Conservation (phyloP, 2,888 invertebrate genomes). For the Chesias legatella region DNA sequence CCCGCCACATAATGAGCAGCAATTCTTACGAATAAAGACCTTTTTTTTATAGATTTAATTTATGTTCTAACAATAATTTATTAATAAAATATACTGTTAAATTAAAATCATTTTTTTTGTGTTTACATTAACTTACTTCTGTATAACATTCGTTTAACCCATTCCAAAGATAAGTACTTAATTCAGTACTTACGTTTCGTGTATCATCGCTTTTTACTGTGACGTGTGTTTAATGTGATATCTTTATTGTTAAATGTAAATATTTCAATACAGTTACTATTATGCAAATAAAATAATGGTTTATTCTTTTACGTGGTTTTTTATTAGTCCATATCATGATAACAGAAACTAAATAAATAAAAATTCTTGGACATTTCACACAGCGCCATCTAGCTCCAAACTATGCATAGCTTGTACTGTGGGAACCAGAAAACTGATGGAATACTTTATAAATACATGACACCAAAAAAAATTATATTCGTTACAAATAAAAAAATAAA, state of each 20-base stretch:
- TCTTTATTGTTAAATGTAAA: conserved; percentile 69
- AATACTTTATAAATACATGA: too few relatives aligned
- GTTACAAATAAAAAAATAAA: too few relatives aligned
- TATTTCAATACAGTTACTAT: conserved; percentile 67
- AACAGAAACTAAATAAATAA: background rate
- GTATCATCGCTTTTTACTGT: conserved; percentile 55
- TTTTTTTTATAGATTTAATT: conserved; percentile 22
- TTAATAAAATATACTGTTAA: conserved; percentile 13
- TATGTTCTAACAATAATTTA: conserved; percentile 9
- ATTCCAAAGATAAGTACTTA: conserved; percentile 34
- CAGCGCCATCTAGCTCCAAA: too few relatives aligned
- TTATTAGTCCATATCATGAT: too few relatives aligned
- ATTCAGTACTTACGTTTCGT: conserved; percentile 21
- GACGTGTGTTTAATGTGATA: conserved; percentile 76
- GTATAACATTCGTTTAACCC: conserved; percentile 21
- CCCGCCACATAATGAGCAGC: conserved; percentile 25
- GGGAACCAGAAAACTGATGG: too few relatives aligned
- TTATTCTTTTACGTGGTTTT: conserved; percentile 68
- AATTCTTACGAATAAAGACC: conserved; percentile 26
- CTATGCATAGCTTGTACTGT: too few relatives aligned
- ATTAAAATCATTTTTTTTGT: conserved; percentile 5
- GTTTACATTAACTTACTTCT: conserved; percentile 8
- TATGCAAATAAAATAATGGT: conserved; percentile 73
- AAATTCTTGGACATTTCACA: too few relatives aligned
- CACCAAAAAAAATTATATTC: too few relatives aligned